A percentile compares a stretch with the other conserved stretches of the same genome.
Evolutionary conservation across 2,797 vertebrate genomes (phyloP).

Genomic region (Echeneis naucrates): DNA sequence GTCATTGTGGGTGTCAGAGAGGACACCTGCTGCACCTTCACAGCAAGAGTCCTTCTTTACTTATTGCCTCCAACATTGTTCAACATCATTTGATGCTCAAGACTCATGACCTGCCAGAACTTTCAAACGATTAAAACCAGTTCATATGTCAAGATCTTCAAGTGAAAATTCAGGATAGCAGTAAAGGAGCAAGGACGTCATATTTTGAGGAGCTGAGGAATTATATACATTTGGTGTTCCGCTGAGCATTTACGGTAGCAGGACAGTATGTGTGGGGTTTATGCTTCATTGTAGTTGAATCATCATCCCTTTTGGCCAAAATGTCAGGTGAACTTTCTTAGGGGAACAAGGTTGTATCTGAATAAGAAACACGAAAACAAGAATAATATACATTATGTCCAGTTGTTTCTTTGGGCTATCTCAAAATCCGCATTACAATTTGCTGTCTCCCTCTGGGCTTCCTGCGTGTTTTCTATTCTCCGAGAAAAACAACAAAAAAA

Average conservation of each 20-base stretch:
- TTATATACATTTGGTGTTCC: neutral
- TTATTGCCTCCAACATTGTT: neutral
- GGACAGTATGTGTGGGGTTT: neutral
- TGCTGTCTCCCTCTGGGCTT: neutral
- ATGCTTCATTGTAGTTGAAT: neutral
- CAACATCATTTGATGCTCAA: neutral
- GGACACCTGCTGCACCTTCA: slow-evolving; percentile 12
- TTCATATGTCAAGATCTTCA: neutral
- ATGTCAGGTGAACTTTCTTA: too few relatives aligned
- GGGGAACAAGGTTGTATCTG: neutral
- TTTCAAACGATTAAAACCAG: neutral
- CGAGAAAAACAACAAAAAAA: neutral
- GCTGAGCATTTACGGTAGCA: neutral
- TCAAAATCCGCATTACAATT: neutral
- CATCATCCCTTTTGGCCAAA: neutral
- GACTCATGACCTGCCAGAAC: neutral
- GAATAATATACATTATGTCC: neutral
- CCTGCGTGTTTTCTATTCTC: neutral
- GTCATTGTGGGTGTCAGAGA: neutral
- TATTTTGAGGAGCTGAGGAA: neutral
- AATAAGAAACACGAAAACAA: neutral
- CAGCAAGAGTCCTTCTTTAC: neutral
- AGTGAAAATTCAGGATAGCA: neutral
- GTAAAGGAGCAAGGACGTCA: too few relatives aligned
- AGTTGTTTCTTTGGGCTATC: neutral